Conservation (phyloP, 2,797 vertebrate species). For the Poeciliopsis gracilis region DNA sequence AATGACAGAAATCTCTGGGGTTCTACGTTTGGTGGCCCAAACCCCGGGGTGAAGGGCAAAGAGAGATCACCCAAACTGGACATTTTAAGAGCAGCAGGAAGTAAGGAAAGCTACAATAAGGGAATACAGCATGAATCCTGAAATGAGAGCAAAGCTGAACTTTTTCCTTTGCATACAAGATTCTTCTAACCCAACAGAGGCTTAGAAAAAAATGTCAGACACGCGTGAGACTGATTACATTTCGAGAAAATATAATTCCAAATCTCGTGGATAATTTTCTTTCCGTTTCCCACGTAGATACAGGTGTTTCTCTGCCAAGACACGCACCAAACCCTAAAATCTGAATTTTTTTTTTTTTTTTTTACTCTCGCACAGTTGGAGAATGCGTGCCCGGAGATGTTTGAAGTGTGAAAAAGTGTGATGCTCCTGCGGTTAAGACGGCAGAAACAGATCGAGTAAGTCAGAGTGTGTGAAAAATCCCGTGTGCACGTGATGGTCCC, state of each 20-base stretch:
- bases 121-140: neutral
- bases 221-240: conserved; percentile 13
- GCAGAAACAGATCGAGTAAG: conserved; percentile 5
- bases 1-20: too few species aligned
- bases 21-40: too few species aligned
- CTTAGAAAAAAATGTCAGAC: conserved; percentile 8
- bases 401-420: conserved; percentile 21
- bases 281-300: neutral
- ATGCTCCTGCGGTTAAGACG: conserved; percentile 17
- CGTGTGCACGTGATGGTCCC: conserved; percentile 23
- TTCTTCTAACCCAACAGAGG: neutral
- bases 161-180: neutral
- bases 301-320: neutral
- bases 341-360: neutral
- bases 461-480: conserved; percentile 23
- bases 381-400: neutral
- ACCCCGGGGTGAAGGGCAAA: too few species aligned
- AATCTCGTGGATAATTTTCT: conserved; percentile 30
- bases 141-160: neutral
- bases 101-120: neutral
- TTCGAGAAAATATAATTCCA: conserved; percentile 23
- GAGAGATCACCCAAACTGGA: neutral
- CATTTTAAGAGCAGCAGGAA: neutral
- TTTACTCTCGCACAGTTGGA: neutral
- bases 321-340: neutral